These are phyloP conservation scores for Bradypodion ventrale DNA, from an alignment of 2,797 vertebrate species.

Conservation along the genomic window DNA sequence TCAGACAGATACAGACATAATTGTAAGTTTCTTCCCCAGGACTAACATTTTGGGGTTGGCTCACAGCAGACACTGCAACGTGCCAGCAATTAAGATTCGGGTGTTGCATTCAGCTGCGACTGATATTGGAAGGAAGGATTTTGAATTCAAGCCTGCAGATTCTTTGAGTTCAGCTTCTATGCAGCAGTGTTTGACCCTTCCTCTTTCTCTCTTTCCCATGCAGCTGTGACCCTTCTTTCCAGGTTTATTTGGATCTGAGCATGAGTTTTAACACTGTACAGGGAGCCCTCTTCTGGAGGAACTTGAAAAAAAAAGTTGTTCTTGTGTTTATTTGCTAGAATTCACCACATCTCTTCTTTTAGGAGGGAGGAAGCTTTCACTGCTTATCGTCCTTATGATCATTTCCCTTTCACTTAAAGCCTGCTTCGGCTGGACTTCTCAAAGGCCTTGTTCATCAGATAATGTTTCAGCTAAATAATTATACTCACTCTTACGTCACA, in stretches of 20 bases:
- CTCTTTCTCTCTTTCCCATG: slow-evolving; percentile 7
- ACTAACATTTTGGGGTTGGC: neutral
- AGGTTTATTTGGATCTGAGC: slow-evolving; percentile 47
- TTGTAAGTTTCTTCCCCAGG: no score
- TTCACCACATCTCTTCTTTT: neutral
- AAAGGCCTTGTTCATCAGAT: neutral
- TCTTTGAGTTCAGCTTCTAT: neutral
- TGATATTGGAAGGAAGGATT: neutral
- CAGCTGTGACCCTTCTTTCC: slow-evolving; percentile 36
- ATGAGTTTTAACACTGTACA: slow-evolving; percentile 71
- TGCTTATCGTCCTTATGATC: neutral
- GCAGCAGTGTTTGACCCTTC: neutral
- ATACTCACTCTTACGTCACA: neutral
- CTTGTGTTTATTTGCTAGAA: slow-evolving; percentile 15
- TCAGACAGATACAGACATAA: no score
- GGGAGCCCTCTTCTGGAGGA: slow-evolving; percentile 85
- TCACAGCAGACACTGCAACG: neutral
- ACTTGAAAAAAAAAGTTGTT: slow-evolving; percentile 49
- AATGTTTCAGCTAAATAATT: neutral
- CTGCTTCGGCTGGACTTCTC: neutral
- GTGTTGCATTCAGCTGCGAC: neutral
- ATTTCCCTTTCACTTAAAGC: slow-evolving; percentile 11
- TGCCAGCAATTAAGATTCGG: neutral
- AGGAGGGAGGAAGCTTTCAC: neutral
- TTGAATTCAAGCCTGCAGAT: neutral